These are phyloP conservation scores for Python bivittatus DNA, from an alignment of 2,113 vertebrate species.

Conservation along the genomic window DNA sequence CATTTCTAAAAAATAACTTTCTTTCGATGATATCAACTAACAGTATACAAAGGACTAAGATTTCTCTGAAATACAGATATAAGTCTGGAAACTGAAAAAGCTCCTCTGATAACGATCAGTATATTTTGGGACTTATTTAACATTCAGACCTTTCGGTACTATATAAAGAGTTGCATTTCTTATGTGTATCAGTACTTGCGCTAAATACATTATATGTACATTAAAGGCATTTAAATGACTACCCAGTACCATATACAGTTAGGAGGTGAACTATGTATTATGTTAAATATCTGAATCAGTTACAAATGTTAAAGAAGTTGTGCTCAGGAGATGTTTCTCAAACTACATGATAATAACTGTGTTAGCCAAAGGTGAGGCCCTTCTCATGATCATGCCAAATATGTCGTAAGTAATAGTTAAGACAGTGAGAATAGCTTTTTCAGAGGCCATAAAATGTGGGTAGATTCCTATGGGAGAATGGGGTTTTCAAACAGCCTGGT, in stretches of 20 bases:
- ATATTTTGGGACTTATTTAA: background rate
- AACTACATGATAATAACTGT: background rate
- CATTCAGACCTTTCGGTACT: background rate
- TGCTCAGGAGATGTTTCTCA: background rate
- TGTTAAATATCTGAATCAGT: background rate
- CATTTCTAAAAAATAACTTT: background rate
- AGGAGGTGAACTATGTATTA: background rate
- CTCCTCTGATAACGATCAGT: background rate
- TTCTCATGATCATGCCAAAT: background rate
- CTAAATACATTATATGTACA: background rate
- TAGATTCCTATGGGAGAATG: background rate
- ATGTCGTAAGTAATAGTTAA: background rate
- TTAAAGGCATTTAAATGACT: background rate
- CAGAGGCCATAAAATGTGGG: background rate
- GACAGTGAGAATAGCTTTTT: background rate
- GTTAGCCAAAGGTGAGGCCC: too few species aligned
- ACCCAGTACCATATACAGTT: background rate
- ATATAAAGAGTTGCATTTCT: background rate
- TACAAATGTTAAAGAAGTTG: background rate
- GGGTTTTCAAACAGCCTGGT: background rate
- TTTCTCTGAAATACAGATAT: background rate
- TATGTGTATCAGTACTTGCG: background rate
- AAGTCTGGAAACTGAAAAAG: background rate
- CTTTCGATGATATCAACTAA: background rate
- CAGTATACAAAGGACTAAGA: background rate